Evolutionary conservation across 2,113 vertebrate genomes (phyloP).

Genomic region (Phrynosoma blainvillii): DNA sequence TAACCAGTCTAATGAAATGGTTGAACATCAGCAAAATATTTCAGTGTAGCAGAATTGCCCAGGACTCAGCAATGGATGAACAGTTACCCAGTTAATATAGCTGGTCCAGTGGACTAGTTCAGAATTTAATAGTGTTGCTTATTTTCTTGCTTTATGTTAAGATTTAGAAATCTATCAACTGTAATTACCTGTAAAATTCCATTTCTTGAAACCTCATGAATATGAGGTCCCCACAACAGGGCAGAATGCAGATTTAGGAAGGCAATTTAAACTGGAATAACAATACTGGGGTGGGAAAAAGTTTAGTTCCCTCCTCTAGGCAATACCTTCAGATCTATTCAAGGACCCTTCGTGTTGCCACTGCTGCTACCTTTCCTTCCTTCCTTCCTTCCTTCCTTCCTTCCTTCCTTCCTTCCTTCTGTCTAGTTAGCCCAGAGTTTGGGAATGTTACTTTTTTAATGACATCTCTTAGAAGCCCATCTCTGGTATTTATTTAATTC

Average conservation of each 20-base stretch:
- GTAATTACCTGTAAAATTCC: slow-evolving; percentile 4
- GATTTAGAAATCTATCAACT: background rate
- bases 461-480: no score
- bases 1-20: slow-evolving; percentile 23
- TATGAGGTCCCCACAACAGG: no score
- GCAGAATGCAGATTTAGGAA: background rate
- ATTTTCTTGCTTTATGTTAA: slow-evolving; percentile 10
- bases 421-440: no score
- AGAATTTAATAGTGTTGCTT: background rate
- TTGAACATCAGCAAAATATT: slow-evolving; percentile 12
- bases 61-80: background rate
- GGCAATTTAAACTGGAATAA: background rate
- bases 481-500: no score
- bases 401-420: no score
- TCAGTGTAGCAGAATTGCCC: background rate
- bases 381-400: background rate
- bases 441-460: no score
- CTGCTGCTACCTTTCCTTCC: background rate
- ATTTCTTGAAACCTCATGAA: background rate
- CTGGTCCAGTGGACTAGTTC: background rate
- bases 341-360: no score
- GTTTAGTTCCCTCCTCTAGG: background rate
- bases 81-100: background rate
- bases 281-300: no score
- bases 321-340: background rate